A percentile compares a stretch with the other conserved stretches of the same genome.
Conservation (phyloP, 2,888 invertebrate genomes). For the Ethmia dodecea region DNA sequence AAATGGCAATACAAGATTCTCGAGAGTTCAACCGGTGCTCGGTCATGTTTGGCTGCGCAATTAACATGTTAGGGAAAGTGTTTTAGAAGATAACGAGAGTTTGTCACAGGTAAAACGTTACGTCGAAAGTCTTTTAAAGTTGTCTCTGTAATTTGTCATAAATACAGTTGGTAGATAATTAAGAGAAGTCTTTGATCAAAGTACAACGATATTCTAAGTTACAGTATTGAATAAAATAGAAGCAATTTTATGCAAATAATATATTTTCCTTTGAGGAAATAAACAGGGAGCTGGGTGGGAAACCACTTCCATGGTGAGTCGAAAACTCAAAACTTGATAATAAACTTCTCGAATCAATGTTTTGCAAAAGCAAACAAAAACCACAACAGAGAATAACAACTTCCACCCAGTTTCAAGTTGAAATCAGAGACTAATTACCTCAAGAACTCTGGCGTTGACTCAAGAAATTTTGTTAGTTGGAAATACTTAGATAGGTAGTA, state of each 20-base stretch:
- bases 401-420: slow-evolving; percentile 18
- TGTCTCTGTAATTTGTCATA: too few relatives aligned
- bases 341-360: slow-evolving; percentile 11
- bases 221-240: too few relatives aligned
- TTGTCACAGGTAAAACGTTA: slow-evolving; percentile 23
- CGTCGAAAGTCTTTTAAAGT: slow-evolving; percentile 22
- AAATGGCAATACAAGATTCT: slow-evolving; percentile 26
- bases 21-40: slow-evolving; percentile 20
- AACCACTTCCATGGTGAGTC: too few relatives aligned
- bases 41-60: slow-evolving; percentile 33
- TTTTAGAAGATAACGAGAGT: slow-evolving; percentile 37
- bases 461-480: too few relatives aligned
- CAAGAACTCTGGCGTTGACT: slow-evolving; percentile 4
- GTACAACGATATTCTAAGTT: too few relatives aligned
- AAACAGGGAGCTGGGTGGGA: too few relatives aligned
- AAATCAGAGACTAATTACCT: slow-evolving; percentile 9
- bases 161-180: too few relatives aligned
- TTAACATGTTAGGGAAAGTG: slow-evolving; percentile 50
- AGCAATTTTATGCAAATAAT: too few relatives aligned
- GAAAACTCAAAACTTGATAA: slow-evolving; percentile 5
- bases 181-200: too few relatives aligned
- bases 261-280: too few relatives aligned
- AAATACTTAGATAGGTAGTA: too few relatives aligned
- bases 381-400: slow-evolving; percentile 20
- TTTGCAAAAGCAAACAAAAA: slow-evolving; percentile 18